Conservation (phyloP, 2,797 vertebrate genomes). For the Synaphobranchus kaupii region DNA sequence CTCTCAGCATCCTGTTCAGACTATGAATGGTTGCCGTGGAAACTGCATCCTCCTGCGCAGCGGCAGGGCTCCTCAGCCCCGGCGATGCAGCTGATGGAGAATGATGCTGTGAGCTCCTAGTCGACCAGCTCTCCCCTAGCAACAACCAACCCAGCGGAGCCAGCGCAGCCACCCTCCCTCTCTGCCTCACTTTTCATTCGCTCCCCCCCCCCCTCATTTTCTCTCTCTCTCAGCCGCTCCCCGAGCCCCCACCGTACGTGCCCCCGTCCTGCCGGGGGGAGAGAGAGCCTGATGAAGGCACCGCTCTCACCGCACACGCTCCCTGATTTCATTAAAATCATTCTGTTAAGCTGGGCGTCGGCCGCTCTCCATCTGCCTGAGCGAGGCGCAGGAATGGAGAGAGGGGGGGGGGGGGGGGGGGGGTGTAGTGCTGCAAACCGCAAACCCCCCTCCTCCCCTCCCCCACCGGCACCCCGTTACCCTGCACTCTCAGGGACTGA, state of each 20-base stretch:
- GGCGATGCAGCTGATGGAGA: constrained; percentile 70
- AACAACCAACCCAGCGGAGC: constrained; percentile 61
- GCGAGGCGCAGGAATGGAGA: constrained; percentile 41
- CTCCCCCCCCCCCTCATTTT: constrained; percentile 9
- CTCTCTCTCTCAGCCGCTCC: background rate
- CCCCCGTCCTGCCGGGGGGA: background rate
- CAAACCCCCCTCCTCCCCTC: background rate
- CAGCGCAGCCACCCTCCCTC: constrained; percentile 43
- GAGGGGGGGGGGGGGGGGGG: background rate
- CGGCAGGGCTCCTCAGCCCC: constrained; percentile 63
- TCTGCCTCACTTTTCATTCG: constrained; percentile 35
- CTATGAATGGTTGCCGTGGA: constrained; percentile 77
- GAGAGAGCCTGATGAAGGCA: background rate
- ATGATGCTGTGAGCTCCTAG: constrained; percentile 66
- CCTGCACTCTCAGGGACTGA: background rate
- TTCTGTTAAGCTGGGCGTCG: constrained; percentile 71
- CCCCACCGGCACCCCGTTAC: background rate
- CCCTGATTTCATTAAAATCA: constrained; percentile 67
- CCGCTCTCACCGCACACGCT: constrained; percentile 38
- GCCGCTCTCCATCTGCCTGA: constrained; percentile 69
- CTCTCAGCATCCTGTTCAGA: constrained; percentile 47
- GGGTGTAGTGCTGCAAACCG: background rate
- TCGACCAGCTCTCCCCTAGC: constrained; percentile 65
- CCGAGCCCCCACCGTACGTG: background rate
- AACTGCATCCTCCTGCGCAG: constrained; percentile 73